phyloP scores from a whole-genome alignment of 2,113 vertebrate genomes.

The Hyla sarda region DNA sequence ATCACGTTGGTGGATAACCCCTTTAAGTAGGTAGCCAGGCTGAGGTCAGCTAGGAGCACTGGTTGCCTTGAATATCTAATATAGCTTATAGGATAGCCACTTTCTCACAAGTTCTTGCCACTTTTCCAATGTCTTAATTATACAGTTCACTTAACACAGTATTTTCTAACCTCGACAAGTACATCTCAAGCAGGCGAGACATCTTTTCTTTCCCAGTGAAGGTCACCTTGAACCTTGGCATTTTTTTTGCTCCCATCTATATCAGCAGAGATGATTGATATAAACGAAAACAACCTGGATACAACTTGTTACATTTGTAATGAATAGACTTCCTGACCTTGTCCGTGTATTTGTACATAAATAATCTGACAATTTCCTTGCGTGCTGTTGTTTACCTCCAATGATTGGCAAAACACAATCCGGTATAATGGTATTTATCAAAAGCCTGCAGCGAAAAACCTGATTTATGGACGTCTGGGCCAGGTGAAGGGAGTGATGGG shows the following conservation, averaged over 20 bases:
- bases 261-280: constrained; percentile 7
- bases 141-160: neutral
- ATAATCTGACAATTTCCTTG: constrained; percentile 18
- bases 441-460: neutral
- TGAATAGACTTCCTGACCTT: constrained; percentile 41
- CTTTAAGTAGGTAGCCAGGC: no score
- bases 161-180: neutral
- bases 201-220: neutral
- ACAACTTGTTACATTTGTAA: constrained; percentile 7
- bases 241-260: neutral
- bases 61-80: no score
- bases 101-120: no score
- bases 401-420: constrained; percentile 9
- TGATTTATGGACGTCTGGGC: neutral
- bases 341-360: neutral
- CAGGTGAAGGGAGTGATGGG: neutral
- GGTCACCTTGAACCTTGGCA: constrained; percentile 40
- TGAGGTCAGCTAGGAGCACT: no score
- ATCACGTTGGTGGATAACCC: no score
- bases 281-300: constrained; percentile 18
- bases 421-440: neutral
- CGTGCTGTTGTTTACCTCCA: neutral
- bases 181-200: neutral
- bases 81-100: no score
- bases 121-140: neutral